Base-by-base conservation (phyloP, 1,140 invertebrate species). In the Thaumatotibia leucotreta region DNA sequence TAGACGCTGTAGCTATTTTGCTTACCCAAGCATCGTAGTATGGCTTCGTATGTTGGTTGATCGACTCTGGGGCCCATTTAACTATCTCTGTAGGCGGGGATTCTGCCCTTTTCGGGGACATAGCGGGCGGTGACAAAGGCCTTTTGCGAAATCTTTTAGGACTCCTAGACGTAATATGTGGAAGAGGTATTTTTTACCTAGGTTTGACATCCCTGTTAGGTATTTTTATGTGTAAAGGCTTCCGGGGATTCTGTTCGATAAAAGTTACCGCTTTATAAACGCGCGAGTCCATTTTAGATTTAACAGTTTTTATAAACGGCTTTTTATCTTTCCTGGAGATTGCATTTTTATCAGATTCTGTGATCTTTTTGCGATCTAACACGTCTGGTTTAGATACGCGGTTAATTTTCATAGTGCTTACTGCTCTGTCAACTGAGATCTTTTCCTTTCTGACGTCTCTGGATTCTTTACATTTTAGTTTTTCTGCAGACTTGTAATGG, bases 21-120 rank as follows among this genome's bases (percentile, higher is more conserved):
- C 82, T 70, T 0, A 89, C 73, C 85, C 86, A 89, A 0, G 85
- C 86, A 54, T 88, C 86, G 67, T 89, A 89, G 52, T 88, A 88
- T 0, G 76, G 79, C 64, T 80, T 80, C 0, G 83, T 82, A 10
- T 82, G 75, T n/a, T 72, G 65, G 3, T 76, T 79, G 0, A 80
- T 52, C 3, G 68, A 77, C 10, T 67, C 63, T 3, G 83, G 77
- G 22, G 70, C 75, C 83, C 82, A 87, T 65, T 84, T 87, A 0
- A 80, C 82, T 0, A 85, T 76, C 70, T 85, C 83, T 0, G 83
- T 86, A n/a, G 70, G 68, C 22, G 79, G 77, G 0, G 75, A 69
- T 3, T 35, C 52, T 3, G 39, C 62, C 6, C 39, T 45, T 62
- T 32, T 67, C 9, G 68, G 31, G 27, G 66, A 67, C 4, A 63